Base-by-base conservation (phyloP, 2,888 invertebrate species). In the Eupithecia pulchellata region DNA sequence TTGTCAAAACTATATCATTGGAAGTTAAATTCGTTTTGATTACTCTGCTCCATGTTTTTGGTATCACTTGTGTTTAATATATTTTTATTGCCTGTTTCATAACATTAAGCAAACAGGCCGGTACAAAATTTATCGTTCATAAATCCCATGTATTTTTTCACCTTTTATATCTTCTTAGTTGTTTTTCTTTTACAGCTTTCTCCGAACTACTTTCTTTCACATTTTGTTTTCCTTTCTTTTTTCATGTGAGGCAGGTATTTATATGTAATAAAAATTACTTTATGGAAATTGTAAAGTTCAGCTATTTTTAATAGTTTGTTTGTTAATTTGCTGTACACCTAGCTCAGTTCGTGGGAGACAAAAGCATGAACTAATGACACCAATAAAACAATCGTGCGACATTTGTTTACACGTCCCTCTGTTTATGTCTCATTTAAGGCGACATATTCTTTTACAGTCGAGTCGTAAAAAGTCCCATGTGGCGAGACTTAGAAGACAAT, bases 401-500 rank as follows among this genome's bases (percentile, higher is more conserved):
- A 92, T 92, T 92, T 89, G 91, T 92, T 93, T 93, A 93, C 91
- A 92, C 91, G 89, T 93, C 89, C 86, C 89, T 82, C 84, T 91
- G 91, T 93, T 93, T 93, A 93, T 92, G 93, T 93, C 93, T 92
- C 93, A 93, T 93, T 94, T 93, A 93, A 92, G 92, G 86, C 89
- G 91, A 90, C 91, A 88, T 92, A 92, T 89, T 91, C 89, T 92
- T 93, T 92, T 92, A 93, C 90, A 89, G 84, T 86, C 79, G 70
- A 74, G 80, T 89, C 91, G 90, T 93, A 92, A 93, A 93, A 82
- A 83, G 86, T 85, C 86, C 88, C 91, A 91, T 91, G 89, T 90
- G 92, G 90, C 85, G 86, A 79, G 84, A 80, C 83, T 84, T 83
- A 85, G 86, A 85, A 87, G 84, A 80, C 85, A 79, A 87, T 88